phyloP scores from a whole-genome alignment of 37 sponge, comb jelly and placozoan genomes.

The Halisarca cf. caerulea region DNA sequence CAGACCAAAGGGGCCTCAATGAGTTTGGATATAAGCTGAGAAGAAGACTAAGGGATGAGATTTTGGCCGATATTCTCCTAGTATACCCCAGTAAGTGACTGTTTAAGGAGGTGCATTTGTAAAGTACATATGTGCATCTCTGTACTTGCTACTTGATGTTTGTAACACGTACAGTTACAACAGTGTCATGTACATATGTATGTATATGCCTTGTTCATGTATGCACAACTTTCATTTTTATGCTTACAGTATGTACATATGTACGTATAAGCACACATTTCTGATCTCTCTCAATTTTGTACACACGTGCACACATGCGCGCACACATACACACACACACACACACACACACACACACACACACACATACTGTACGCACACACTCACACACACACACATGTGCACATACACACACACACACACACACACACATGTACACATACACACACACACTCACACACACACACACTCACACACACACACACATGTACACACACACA shows the following conservation, averaged over 20 bases:
- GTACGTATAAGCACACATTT: no score
- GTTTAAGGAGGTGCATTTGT: no score
- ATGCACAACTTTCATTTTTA: no score
- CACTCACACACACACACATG: slow-evolving; percentile 17
- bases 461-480: slow-evolving; percentile 37
- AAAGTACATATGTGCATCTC: no score
- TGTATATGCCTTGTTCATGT: no score
- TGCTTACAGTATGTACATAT: no score
- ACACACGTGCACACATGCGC: background rate
- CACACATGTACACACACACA: slow-evolving; percentile 27
- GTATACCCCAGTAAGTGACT: slow-evolving; percentile 2
- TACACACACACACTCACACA: slow-evolving; percentile 36
- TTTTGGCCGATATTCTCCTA: background rate
- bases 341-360: slow-evolving; percentile 52
- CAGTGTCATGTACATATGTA: no score
- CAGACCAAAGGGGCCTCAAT: background rate
- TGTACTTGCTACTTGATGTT: no score
- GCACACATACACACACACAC: slow-evolving; percentile 64
- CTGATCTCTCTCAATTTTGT: no score
- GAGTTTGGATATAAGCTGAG: background rate
- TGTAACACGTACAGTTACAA: no score
- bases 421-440: no score
- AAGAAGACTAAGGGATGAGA: background rate
- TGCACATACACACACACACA: background rate
- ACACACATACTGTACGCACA: slow-evolving; percentile 14